Conservation (phyloP, 2,113 vertebrate genomes). For the Burhinus bistriatus region DNA sequence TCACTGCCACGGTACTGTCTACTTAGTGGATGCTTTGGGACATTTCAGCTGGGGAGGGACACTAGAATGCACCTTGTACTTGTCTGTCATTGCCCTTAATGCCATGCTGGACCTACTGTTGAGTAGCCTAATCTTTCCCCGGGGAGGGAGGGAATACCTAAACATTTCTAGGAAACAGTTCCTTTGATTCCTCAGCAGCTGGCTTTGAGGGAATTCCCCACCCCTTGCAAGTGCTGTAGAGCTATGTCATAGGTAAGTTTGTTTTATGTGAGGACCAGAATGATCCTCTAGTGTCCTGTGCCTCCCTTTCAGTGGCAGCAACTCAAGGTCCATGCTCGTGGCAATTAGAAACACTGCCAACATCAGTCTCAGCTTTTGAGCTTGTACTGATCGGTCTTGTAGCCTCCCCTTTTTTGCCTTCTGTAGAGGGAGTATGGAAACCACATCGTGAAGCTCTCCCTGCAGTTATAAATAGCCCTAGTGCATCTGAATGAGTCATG, state of each 20-base stretch:
- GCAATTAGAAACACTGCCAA: background rate
- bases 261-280: background rate
- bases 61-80: background rate
- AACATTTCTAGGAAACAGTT: background rate
- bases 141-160: background rate
- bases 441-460: background rate
- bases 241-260: background rate
- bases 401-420: background rate
- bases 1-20: background rate
- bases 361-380: background rate
- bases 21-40: background rate
- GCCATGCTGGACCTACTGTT: background rate
- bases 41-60: background rate
- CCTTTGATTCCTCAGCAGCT: constrained; percentile 3
- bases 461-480: constrained; percentile 27
- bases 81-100: background rate
- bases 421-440: background rate
- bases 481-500: constrained; percentile 47
- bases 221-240: background rate
- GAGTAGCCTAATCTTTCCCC: background rate
- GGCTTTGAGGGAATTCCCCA: constrained; percentile 30
- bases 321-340: background rate
- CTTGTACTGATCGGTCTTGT: background rate
- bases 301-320: background rate
- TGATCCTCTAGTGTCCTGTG: background rate